Evolutionary conservation across 2,797 vertebrate genomes (phyloP).

Genomic region (Leptoclinus maculatus): DNA sequence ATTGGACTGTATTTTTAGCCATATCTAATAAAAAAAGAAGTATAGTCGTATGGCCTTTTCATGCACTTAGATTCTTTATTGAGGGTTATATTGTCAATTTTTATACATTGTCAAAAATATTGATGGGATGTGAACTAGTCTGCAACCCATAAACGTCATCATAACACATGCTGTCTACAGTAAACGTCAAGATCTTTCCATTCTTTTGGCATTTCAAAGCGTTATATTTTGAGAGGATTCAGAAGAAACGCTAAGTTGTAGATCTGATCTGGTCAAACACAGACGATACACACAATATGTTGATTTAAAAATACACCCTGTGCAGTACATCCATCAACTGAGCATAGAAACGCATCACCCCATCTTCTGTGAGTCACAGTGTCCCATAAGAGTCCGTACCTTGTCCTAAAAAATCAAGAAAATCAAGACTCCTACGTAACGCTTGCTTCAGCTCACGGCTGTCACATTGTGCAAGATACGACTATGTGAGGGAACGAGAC

Average conservation of each 20-base stretch:
- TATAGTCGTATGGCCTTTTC: constrained; percentile 24
- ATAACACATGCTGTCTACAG: constrained; percentile 19
- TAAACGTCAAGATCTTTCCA: constrained; percentile 28
- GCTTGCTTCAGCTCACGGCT: background rate
- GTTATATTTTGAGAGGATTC: constrained; percentile 48
- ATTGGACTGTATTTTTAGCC: constrained; percentile 53
- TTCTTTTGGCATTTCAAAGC: constrained; percentile 48
- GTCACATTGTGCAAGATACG: background rate
- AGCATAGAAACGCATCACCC: constrained; percentile 24
- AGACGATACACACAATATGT: background rate
- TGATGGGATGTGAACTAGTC: constrained; percentile 46
- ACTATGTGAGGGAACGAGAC: background rate
- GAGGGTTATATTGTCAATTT: constrained; percentile 42
- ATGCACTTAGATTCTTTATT: constrained; percentile 35
- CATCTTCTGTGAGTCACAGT: constrained; percentile 14
- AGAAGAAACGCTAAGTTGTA: constrained; percentile 22
- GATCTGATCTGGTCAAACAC: constrained; percentile 42
- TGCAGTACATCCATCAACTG: constrained; percentile 21
- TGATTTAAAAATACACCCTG: constrained; percentile 1
- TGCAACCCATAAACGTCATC: constrained; percentile 46
- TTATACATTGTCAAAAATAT: constrained; percentile 46
- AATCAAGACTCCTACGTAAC: background rate
- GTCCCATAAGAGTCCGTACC: constrained; percentile 9
- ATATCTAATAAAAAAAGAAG: constrained; percentile 33
- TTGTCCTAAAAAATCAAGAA: background rate